phyloP scores from a whole-genome alignment of 2,113 vertebrate species.

The Sorex fumeus region DNA sequence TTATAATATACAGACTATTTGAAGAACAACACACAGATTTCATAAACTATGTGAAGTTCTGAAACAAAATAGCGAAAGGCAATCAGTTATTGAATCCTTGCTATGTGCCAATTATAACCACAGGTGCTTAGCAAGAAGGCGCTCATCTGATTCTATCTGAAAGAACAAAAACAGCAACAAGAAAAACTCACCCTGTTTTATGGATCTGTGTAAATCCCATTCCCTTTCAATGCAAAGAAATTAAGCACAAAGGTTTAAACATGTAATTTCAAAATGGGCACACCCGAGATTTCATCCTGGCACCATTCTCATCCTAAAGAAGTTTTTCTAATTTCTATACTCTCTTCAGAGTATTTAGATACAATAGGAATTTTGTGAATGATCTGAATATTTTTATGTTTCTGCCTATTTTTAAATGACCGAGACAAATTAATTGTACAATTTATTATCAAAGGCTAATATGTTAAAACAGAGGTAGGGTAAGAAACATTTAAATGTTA shows the following conservation, averaged over 20 bases:
- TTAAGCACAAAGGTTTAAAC: neutral
- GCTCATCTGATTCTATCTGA: neutral
- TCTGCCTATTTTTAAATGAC: neutral
- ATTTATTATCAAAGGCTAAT: neutral
- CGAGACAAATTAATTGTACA: neutral
- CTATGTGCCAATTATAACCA: no score
- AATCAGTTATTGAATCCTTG: neutral
- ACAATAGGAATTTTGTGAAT: neutral
- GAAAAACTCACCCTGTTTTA: neutral
- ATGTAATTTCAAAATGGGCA: neutral
- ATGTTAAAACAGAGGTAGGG: neutral
- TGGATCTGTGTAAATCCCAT: neutral
- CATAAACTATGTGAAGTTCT: neutral
- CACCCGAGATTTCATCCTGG: neutral
- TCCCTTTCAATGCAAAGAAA: neutral
- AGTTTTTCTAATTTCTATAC: neutral
- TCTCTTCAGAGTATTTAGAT: neutral
- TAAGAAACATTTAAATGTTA: neutral
- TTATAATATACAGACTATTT: neutral
- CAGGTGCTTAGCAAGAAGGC: neutral
- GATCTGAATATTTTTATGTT: neutral
- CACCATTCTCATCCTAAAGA: neutral
- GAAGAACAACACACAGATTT: constrained; percentile 14
- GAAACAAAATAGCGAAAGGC: constrained; percentile 16
- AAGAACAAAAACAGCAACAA: neutral